Evolutionary conservation across 2,888 invertebrate genomes (phyloP), one percentile per base, ranked within the genome.

Genomic region (Scaptomyza tumidula): DNA sequence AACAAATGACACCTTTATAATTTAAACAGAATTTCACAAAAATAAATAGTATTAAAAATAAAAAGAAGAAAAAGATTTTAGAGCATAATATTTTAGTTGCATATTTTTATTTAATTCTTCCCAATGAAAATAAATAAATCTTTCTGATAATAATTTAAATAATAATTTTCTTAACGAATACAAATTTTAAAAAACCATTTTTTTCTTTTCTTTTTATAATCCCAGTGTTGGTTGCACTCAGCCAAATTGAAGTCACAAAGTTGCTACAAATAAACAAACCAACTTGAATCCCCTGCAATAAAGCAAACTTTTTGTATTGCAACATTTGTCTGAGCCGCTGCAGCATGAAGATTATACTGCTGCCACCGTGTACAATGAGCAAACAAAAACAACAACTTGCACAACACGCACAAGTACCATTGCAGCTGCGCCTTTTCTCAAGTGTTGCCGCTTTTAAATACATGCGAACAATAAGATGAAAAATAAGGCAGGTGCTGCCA

Each of bases 331-430:
- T 52, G 3, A 44, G 41, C 41, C 52, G 24, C 63, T 56, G 53
- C 67, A 31, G 33, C 65, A 61, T 69, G 37, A 44, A 62, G 87
- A 84, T 84, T 70, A 78, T 63, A 67, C 58, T 65, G 84, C 67
- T 39, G 41, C 41, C 75, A 60, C 57, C 55, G 27, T 57, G 43
- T 57, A 79, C 64, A 72, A 83, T 63, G 44, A 46, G 29, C 19
- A 33, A 9, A 3, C 31, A n/a, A 45, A 14, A 56, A 24, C 24
- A 57, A 45, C 45, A 27, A 29, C 65, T 57, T 59, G 78, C 56
- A 59, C 33, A 33, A 55, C 66, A 54, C 49, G 41, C 41, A 41
- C 16, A 68, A 70, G 83, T 77, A 66, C 71, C 64, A 56, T 74
- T 74, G 86, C 86, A 68, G 46, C 52, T 58, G 57, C 46, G 53